Evolutionary conservation across 2,888 invertebrate genomes (phyloP).

Genomic region (Trimorus sp.): DNA sequence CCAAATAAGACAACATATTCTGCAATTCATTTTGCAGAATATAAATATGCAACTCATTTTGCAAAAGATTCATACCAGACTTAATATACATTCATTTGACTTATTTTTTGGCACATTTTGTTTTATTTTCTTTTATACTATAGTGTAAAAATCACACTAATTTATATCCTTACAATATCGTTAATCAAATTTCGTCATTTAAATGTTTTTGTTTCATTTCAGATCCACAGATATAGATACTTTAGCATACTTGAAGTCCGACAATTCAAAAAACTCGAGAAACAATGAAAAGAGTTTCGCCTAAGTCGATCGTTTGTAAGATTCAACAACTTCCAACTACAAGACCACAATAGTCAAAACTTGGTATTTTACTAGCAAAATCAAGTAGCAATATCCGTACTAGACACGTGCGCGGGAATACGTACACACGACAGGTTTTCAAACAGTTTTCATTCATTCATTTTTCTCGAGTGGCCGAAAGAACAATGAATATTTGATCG

Average conservation of each 20-base stretch:
- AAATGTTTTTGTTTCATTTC: too few species aligned
- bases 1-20: too few species aligned
- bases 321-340: slow-evolving; percentile 9
- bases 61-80: too few species aligned
- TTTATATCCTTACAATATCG: too few species aligned
- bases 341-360: slow-evolving; percentile 47
- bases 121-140: too few species aligned
- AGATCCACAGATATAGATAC: too few species aligned
- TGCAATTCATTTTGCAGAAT: too few species aligned
- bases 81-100: too few species aligned
- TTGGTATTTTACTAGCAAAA: slow-evolving; percentile 67
- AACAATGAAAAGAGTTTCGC: slow-evolving; percentile 20
- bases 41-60: too few species aligned
- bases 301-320: slow-evolving; percentile 27
- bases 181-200: too few species aligned
- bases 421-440: slow-evolving; percentile 58
- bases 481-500: slow-evolving; percentile 63
- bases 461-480: slow-evolving; percentile 52
- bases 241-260: neutral
- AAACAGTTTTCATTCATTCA: slow-evolving; percentile 63
- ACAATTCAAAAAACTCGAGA: neutral
- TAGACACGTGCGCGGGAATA: slow-evolving; percentile 71
- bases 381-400: slow-evolving; percentile 75
- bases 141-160: too few species aligned
- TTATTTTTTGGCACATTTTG: too few species aligned